Evolutionary conservation across 2,888 invertebrate genomes (phyloP).

Genomic region (Deilephila elpenor): DNA sequence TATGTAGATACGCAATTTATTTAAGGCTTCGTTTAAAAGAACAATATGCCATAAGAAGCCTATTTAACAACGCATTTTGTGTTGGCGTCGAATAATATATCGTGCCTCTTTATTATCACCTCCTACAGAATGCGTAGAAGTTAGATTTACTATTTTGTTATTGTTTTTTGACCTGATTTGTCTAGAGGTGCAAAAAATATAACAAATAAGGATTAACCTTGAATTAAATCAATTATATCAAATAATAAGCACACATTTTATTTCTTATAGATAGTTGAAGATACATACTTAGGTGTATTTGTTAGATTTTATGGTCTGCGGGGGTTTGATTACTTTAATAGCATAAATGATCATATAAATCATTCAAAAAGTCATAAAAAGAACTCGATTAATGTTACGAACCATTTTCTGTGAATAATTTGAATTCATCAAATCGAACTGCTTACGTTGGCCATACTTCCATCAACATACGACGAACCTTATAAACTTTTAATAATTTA

Average conservation of each 20-base stretch:
- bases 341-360: not conserved
- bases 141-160: not conserved
- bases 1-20: not conserved
- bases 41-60: slow-evolving; percentile 5
- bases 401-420: not conserved
- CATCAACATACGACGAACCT: too few relatives aligned
- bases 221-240: not conserved
- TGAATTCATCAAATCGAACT: not conserved
- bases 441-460: too few relatives aligned
- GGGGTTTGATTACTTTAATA: not conserved
- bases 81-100: slow-evolving; percentile 17
- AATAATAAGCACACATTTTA: not conserved
- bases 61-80: not conserved
- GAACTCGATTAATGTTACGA: not conserved
- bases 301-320: not conserved
- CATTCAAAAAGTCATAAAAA: not conserved
- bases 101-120: slow-evolving; percentile 14
- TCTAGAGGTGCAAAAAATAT: not conserved
- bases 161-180: slow-evolving; percentile 4
- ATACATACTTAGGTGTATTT: not conserved
- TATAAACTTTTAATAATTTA: too few relatives aligned
- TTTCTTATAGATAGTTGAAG: not conserved
- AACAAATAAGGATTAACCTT: not conserved
- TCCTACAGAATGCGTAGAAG: slow-evolving; percentile 6
- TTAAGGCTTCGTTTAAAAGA: slow-evolving; percentile 9